These are phyloP conservation scores for Idaea straminata DNA, from an alignment of 2,888 invertebrate species.

Conservation along the genomic window DNA sequence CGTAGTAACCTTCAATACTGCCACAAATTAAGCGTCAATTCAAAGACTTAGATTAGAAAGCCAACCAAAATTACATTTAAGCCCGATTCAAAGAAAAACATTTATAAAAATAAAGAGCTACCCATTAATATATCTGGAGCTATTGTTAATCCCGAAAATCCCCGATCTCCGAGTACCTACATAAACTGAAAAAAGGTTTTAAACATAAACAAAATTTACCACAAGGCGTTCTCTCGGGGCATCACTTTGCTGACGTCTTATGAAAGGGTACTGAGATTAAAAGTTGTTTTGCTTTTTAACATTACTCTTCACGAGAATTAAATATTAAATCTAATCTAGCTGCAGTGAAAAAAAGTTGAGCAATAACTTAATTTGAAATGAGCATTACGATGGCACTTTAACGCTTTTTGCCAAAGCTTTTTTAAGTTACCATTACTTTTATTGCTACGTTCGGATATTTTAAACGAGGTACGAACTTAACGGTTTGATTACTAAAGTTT, in stretches of 20 bases:
- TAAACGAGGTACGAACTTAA: conserved; percentile 1
- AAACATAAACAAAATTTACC: conserved; percentile 42
- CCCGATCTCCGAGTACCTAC: conserved; percentile 6
- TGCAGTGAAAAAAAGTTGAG: conserved; percentile 18
- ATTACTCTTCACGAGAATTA: conserved; percentile 28
- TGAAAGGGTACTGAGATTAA: conserved; percentile 41
- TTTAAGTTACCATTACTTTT: conserved; percentile 18
- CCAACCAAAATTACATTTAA: neutral
- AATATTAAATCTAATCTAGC: conserved; percentile 29
- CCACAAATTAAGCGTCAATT: neutral
- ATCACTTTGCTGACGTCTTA: conserved; percentile 42
- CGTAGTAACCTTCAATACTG: too few species aligned
- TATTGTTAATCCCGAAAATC: conserved; percentile 36
- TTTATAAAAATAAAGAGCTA: conserved; percentile 23
- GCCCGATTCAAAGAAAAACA: conserved; percentile 14
- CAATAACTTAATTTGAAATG: conserved; percentile 21
- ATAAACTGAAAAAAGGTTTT: conserved; percentile 26
- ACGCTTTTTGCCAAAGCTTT: conserved; percentile 21
- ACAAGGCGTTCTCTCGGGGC: conserved; percentile 33
- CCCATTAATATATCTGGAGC: conserved; percentile 30
- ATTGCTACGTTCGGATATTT: conserved; percentile 18
- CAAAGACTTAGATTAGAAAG: neutral
- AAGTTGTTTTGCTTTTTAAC: conserved; percentile 38
- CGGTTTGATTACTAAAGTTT: neutral
- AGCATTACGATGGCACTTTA: conserved; percentile 22